Conservation (phyloP, 2,797 vertebrate genomes). For the Microchirus variegatus region DNA sequence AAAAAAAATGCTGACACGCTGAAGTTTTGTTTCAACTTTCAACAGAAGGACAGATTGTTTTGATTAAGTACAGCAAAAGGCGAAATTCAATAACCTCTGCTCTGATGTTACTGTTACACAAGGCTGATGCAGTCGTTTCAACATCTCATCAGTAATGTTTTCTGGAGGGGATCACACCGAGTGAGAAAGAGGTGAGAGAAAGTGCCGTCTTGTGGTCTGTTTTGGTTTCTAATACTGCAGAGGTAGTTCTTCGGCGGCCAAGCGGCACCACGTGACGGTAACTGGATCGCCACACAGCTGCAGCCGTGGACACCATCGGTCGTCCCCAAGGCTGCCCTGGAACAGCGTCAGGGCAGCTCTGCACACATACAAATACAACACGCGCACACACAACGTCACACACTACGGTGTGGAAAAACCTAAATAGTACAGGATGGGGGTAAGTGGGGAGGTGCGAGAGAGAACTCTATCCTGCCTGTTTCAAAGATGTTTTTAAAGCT, state of each 20-base stretch:
- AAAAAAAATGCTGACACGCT: too few relatives aligned
- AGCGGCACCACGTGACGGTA: conserved; percentile 78
- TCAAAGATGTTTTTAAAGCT: conserved; percentile 83
- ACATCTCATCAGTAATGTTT: conserved; percentile 41
- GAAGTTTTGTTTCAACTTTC: background rate
- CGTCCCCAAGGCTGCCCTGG: conserved; percentile 72
- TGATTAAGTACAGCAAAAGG: background rate
- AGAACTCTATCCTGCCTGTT: conserved; percentile 79
- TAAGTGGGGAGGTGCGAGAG: conserved; percentile 56
- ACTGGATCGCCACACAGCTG: conserved; percentile 82
- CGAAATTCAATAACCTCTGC: background rate
- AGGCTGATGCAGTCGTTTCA: background rate
- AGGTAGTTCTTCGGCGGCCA: conserved; percentile 77
- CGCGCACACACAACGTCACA: conserved; percentile 15
- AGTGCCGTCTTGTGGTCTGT: conserved; percentile 66
- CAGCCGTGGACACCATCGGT: conserved; percentile 68
- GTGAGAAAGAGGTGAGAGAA: conserved; percentile 53
- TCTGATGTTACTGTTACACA: background rate
- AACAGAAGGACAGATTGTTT: too few relatives aligned
- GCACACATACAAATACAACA: conserved; percentile 13
- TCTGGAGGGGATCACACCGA: conserved; percentile 20
- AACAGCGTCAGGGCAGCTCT: conserved; percentile 57
- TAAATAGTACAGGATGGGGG: conserved; percentile 67
- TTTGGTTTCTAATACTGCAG: conserved; percentile 79
- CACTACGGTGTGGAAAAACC: conserved; percentile 66